phyloP scores from a whole-genome alignment of 1,140 invertebrate genomes.

The Patella vulgata region DNA sequence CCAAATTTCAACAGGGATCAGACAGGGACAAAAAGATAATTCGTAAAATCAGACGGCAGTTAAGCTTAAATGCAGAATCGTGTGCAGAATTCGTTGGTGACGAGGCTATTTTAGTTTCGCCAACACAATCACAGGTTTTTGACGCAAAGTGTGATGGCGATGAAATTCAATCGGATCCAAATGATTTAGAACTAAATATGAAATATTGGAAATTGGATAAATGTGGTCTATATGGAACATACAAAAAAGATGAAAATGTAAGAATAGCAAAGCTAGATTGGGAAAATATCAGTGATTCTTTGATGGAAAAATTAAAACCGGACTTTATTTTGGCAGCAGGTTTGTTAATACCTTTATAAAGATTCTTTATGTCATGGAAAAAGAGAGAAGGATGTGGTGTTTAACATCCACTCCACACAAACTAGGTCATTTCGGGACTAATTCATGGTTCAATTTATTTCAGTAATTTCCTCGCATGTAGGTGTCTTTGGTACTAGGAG shows the following conservation, averaged over 20 bases:
- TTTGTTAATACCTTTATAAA: slow-evolving; percentile 22
- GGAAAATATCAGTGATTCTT: slow-evolving; percentile 33
- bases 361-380: not conserved
- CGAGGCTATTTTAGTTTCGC: slow-evolving; percentile 9
- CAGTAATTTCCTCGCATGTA: too few species aligned
- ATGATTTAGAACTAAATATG: slow-evolving; percentile 34
- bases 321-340: slow-evolving; percentile 60
- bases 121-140: not conserved
- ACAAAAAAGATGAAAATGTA: slow-evolving; percentile 32
- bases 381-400: not conserved
- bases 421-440: too few species aligned
- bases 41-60: slow-evolving; percentile 44
- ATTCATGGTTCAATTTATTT: too few species aligned
- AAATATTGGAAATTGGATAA: slow-evolving; percentile 37
- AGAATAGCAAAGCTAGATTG: slow-evolving; percentile 51
- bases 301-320: slow-evolving; percentile 30
- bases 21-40: slow-evolving; percentile 46
- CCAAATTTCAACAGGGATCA: slow-evolving; percentile 3
- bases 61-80: slow-evolving; percentile 44
- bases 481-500: too few species aligned
- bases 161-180: slow-evolving; percentile 21
- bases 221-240: slow-evolving; percentile 15
- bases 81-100: slow-evolving; percentile 8
- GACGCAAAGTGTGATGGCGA: slow-evolving; percentile 3
- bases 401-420: too few species aligned